Conservation (phyloP, 92 coral and sea anemone species). For the Palythoa heliodiscus region DNA sequence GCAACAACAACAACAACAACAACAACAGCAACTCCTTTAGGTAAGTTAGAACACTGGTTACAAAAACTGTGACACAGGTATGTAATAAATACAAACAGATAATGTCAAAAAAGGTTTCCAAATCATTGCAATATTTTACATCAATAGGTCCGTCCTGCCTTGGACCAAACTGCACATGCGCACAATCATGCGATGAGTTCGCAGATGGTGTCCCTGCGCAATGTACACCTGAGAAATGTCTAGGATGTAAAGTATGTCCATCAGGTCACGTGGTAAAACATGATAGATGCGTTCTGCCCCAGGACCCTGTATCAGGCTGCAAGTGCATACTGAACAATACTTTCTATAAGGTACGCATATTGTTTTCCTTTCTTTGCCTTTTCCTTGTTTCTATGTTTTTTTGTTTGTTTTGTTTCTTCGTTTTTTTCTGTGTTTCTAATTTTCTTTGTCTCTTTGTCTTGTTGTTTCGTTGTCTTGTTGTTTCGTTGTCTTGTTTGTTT, state of each 20-base stretch:
- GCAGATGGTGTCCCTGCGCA: constrained; percentile 17
- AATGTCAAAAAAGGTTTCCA: too few species aligned
- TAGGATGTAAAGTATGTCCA: constrained; percentile 50
- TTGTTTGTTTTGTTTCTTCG: background rate
- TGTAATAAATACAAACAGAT: too few species aligned
- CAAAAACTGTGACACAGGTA: background rate
- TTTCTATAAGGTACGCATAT: constrained; percentile 31
- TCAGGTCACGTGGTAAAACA: constrained; percentile 42
- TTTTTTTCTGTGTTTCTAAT: background rate
- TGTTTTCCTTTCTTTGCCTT: background rate
- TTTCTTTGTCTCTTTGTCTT: too few species aligned
- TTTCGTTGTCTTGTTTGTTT: too few species aligned
- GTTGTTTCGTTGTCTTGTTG: too few species aligned
- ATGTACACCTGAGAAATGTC: constrained; percentile 35
- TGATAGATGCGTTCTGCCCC: constrained; percentile 37
- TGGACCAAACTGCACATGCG: constrained; percentile 41
- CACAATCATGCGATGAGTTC: constrained; percentile 38
- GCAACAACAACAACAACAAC: background rate
- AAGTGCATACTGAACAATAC: constrained; percentile 39
- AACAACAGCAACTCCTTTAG: background rate
- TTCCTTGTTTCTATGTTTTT: background rate
- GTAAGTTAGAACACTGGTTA: background rate
- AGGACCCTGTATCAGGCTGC: constrained; percentile 42
- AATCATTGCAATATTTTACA: background rate
- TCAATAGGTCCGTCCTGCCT: background rate